Conservation (phyloP, 2,888 invertebrate genomes). For the Carpatolechia fugitivella region DNA sequence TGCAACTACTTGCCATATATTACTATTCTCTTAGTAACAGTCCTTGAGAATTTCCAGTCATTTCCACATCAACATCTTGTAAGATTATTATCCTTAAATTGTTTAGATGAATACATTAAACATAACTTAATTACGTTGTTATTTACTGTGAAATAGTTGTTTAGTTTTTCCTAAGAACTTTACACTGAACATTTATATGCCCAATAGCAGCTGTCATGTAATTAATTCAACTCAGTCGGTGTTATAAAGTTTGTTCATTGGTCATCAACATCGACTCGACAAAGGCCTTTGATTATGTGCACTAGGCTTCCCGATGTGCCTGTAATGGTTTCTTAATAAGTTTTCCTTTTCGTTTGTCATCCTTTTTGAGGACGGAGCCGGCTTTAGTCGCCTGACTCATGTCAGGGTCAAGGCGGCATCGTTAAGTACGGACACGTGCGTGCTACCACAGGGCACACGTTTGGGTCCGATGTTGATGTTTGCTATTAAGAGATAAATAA, state of each 20-base stretch:
- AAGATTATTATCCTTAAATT: background rate
- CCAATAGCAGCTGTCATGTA: background rate
- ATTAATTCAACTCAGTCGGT: background rate
- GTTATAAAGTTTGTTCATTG: background rate
- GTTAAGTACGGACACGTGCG: conserved; percentile 40
- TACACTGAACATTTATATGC: background rate
- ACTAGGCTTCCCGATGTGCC: conserved; percentile 31
- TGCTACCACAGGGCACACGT: conserved; percentile 40
- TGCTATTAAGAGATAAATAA: background rate
- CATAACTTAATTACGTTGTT: background rate
- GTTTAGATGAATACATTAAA: background rate
- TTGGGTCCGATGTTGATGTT: conserved; percentile 29
- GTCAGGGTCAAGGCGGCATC: conserved; percentile 30
- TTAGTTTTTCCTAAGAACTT: background rate
- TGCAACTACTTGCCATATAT: background rate
- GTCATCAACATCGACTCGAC: conserved; percentile 23
- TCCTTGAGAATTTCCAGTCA: background rate
- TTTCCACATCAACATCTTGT: background rate
- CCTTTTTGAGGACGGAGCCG: conserved; percentile 37
- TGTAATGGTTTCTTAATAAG: conserved; percentile 28
- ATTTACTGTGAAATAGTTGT: background rate
- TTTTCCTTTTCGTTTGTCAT: conserved; percentile 41
- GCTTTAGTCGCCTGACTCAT: conserved; percentile 20
- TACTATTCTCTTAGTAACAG: background rate
- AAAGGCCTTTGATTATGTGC: conserved; percentile 41